Percentiles rank a stretch among this genome's conserved stretches.
These are phyloP conservation scores for Caranx ignobilis DNA, from an alignment of 2,113 vertebrate genomes.

Conservation along the genomic window DNA sequence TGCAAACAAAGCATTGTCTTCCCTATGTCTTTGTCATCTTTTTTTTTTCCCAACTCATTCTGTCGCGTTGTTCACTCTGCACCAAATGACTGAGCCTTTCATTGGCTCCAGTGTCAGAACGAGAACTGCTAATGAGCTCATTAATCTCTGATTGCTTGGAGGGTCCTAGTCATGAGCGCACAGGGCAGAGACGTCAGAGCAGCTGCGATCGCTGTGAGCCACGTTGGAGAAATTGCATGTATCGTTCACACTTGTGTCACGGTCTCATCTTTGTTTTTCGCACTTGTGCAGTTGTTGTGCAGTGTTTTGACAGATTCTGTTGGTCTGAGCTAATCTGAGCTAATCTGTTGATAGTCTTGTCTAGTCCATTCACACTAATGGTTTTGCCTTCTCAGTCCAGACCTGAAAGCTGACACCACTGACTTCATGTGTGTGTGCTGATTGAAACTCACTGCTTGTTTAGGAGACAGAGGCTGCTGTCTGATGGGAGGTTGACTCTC, in stretches of 20 bases:
- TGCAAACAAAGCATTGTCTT: background rate
- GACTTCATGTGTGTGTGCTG: background rate
- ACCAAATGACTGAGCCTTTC: background rate
- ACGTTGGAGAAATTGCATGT: constrained; percentile 18
- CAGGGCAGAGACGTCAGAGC: constrained; percentile 26
- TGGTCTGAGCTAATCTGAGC: no score
- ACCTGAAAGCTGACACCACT: background rate
- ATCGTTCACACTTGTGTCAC: background rate
- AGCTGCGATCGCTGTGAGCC: constrained; percentile 3
- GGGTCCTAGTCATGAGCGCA: constrained; percentile 2
- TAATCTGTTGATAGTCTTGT: no score
- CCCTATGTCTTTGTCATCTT: background rate
- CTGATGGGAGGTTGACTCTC: background rate
- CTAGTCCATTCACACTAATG: no score
- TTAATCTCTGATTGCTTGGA: constrained; percentile 35
- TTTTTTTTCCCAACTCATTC: background rate
- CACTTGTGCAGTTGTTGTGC: background rate
- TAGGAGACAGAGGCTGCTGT: background rate
- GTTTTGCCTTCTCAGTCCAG: background rate
- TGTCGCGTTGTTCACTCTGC: background rate
- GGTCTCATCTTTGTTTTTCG: background rate
- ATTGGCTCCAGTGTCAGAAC: constrained; percentile 14
- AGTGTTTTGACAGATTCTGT: no score
- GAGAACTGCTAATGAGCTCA: constrained; percentile 22
- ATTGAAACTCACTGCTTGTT: background rate